phyloP scores from a whole-genome alignment of 2,797 vertebrate genomes.

The Petrocephalus schoutedeni region DNA sequence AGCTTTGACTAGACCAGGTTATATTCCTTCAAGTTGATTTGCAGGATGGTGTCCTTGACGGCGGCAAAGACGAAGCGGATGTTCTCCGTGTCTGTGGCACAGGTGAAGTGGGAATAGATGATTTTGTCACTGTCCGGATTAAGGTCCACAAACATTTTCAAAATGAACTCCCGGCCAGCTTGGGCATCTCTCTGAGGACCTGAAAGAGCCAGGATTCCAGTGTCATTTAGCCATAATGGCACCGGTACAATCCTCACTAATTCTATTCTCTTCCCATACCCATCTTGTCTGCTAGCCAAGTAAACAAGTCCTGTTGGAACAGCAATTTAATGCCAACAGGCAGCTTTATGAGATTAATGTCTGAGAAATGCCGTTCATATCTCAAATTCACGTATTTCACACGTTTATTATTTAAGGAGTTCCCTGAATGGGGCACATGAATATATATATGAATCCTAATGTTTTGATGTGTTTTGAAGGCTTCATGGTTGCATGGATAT shows the following conservation, averaged over 20 bases:
- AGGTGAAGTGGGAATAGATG: slow-evolving; percentile 97
- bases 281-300: background rate
- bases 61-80: slow-evolving; percentile 94
- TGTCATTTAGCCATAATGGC: background rate
- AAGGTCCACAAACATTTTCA: slow-evolving; percentile 97
- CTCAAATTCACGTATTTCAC: background rate
- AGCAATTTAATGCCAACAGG: background rate
- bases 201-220: slow-evolving; percentile 38
- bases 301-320: background rate
- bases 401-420: background rate
- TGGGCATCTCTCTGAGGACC: slow-evolving; percentile 87
- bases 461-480: background rate
- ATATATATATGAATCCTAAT: background rate
- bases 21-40: slow-evolving; percentile 95
- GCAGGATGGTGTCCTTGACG: slow-evolving; percentile 95
- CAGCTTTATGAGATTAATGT: background rate
- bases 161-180: slow-evolving; percentile 87
- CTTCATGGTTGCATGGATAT: background rate
- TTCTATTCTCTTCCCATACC: background rate
- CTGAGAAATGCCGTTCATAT: background rate
- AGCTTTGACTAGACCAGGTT: slow-evolving; percentile 76
- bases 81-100: slow-evolving; percentile 94
- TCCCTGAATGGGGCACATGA: background rate
- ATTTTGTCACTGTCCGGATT: slow-evolving; percentile 97
- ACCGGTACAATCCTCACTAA: background rate